A percentile compares a stretch with the other conserved stretches of the same genome.
Conservation (phyloP, 2,797 vertebrate species). For the Melanotaenia boesemani region DNA sequence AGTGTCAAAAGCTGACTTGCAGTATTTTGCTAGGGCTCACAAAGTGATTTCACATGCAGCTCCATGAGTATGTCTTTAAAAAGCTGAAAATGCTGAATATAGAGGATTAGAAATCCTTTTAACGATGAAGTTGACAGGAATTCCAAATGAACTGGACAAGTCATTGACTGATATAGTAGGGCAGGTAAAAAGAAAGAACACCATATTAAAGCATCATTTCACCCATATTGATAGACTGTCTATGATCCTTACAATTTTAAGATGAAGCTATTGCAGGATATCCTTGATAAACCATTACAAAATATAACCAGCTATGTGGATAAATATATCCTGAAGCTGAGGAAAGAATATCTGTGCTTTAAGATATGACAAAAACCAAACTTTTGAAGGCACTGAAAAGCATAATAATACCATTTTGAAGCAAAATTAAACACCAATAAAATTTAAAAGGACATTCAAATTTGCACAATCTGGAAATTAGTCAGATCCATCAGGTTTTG, state of each 20-base stretch:
- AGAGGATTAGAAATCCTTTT: not conserved
- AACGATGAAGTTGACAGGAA: not conserved
- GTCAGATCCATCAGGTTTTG: not conserved
- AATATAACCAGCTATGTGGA: not conserved
- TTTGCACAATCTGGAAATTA: not conserved
- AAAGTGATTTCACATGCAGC: not conserved
- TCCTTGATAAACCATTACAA: not conserved
- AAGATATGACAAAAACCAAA: not conserved
- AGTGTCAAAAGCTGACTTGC: conserved; percentile 4
- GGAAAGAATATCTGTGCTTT: not conserved
- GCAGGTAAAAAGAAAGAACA: not conserved
- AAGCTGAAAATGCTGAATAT: conserved; percentile 8
- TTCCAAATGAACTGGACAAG: not conserved
- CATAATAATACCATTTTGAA: not conserved
- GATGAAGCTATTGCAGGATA: not conserved
- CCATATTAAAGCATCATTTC: not conserved
- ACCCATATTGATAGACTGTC: not conserved
- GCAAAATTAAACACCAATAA: not conserved
- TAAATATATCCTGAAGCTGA: not conserved
- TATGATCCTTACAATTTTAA: not conserved
- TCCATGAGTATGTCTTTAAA: not conserved
- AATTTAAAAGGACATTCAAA: not conserved
- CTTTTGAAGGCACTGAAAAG: not conserved
- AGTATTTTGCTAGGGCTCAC: not conserved
- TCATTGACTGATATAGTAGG: not conserved